Conservation (phyloP, 2,888 invertebrate species). For the Philereme transversata region DNA sequence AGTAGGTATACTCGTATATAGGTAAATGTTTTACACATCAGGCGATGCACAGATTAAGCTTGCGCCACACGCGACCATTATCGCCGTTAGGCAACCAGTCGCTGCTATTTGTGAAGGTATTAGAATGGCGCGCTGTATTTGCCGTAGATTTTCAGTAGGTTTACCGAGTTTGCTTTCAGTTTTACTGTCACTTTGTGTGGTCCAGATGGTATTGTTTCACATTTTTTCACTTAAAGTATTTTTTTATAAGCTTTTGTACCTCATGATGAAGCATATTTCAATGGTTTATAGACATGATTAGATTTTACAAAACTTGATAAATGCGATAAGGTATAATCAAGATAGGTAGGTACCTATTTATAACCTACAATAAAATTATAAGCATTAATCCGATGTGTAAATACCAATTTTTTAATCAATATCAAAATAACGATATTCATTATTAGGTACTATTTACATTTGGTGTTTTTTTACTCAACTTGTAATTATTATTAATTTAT, state of each 20-base stretch:
- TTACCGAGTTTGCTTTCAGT: conserved; percentile 70
- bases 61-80: conserved; percentile 36
- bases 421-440: conserved; percentile 9
- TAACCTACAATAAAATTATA: conserved; percentile 58
- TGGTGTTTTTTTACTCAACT: no score
- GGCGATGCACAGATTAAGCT: conserved; percentile 26
- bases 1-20: no score
- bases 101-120: conserved; percentile 68
- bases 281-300: no score
- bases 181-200: conserved; percentile 75
- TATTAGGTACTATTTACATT: no score
- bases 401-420: conserved; percentile 27
- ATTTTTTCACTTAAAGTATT: conserved; percentile 18
- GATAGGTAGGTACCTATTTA: conserved; percentile 53
- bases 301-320: conserved; percentile 3
- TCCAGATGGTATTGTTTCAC: conserved; percentile 46
- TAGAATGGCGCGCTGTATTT: conserved; percentile 71
- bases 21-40: neutral
- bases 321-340: conserved; percentile 62
- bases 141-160: conserved; percentile 65
- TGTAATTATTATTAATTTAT: no score
- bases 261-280: no score
- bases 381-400: conserved; percentile 56
- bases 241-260: neutral
- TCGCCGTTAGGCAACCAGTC: conserved; percentile 37